phyloP scores from a whole-genome alignment of 2,113 vertebrate species.

The Perognathus longimembris region DNA sequence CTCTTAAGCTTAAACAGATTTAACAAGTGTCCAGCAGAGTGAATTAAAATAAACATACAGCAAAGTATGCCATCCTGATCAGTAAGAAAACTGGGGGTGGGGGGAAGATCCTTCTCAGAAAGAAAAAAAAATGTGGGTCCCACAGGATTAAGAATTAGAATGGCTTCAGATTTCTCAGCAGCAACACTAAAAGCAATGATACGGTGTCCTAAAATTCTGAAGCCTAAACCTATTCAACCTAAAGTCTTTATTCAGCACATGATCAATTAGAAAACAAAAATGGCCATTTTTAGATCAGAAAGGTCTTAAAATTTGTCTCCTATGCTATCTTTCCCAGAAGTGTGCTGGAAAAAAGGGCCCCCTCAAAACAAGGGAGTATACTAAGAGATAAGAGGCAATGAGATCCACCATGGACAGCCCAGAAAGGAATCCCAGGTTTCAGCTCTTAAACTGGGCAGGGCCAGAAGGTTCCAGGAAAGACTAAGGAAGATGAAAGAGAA shows the following conservation, averaged over 20 bases:
- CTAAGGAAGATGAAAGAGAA: not conserved
- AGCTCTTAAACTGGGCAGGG: not conserved
- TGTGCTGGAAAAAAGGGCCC: not conserved
- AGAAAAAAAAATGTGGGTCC: not conserved
- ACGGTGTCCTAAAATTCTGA: not conserved
- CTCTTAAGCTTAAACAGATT: not conserved
- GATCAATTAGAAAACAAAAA: not conserved
- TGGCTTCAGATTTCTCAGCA: not conserved
- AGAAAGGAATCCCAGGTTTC: conserved; percentile 5
- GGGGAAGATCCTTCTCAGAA: not conserved
- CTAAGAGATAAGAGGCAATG: not conserved
- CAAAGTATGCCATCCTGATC: not conserved
- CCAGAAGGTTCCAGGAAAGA: not conserved
- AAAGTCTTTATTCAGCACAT: not conserved
- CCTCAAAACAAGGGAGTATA: not conserved
- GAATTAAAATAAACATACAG: not conserved
- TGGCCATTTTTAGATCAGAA: not conserved
- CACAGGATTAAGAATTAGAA: not conserved
- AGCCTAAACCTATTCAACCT: not conserved
- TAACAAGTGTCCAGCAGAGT: not conserved
- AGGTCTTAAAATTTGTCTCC: not conserved
- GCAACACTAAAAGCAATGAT: not conserved
- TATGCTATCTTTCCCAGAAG: not conserved
- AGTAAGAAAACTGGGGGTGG: not conserved
- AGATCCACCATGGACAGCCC: not conserved